phyloP scores from a whole-genome alignment of 1,140 invertebrate species.

The Drosophila tropicalis region DNA sequence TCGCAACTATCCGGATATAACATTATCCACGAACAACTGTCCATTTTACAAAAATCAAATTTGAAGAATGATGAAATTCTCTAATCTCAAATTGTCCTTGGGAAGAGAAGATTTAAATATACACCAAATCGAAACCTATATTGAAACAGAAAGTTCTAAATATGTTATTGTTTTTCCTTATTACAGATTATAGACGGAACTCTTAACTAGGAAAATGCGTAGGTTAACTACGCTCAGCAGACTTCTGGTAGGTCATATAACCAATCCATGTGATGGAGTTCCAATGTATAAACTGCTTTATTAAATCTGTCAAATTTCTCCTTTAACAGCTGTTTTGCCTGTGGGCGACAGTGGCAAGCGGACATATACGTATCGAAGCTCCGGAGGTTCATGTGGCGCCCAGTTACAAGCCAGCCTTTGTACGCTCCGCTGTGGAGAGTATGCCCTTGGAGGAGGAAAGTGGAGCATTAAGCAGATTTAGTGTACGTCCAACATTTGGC shows the following conservation, averaged over 20 bases:
- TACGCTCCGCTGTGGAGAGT: conserved; percentile 85
- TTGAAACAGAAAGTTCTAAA: no score
- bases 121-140: no score
- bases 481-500: conserved; percentile 58
- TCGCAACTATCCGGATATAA: no score
- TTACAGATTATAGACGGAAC: conserved; percentile 2
- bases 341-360: conserved; percentile 23
- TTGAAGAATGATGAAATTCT: no score
- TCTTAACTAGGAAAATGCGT: conserved; percentile 42
- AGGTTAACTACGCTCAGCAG: conserved; percentile 32
- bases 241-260: conserved; percentile 57
- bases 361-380: conserved; percentile 70
- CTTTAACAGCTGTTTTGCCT: conserved; percentile 40
- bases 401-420: conserved; percentile 82
- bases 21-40: no score
- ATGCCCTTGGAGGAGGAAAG: conserved; percentile 69
- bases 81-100: no score
- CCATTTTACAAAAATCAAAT: no score
- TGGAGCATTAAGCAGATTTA: conserved; percentile 47
- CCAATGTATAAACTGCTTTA: background rate
- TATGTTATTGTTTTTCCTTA: background rate
- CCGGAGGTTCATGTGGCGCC: conserved; percentile 61
- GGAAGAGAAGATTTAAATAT: no score
- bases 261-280: background rate
- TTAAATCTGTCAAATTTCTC: background rate